Evolutionary conservation across 2,797 vertebrate genomes (phyloP), one percentile per base, ranked within the genome.

Genomic region (Pipistrellus pygmaeus): DNA sequence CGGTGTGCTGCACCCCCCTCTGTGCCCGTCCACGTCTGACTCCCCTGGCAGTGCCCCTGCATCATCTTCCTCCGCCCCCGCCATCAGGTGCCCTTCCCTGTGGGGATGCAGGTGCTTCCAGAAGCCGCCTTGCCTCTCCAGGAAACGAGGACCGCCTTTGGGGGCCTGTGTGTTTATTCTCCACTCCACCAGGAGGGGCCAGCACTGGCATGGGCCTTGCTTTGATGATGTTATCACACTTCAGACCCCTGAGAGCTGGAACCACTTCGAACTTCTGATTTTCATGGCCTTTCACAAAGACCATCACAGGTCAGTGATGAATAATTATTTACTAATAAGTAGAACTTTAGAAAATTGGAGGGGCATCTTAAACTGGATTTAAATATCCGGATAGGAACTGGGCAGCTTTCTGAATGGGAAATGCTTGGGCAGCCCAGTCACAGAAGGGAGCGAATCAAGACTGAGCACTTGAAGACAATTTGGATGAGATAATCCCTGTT

Each of bases 191-290:
- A 60, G 18, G 14, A 85, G 3, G 41, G 38, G 18, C 0, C 1
- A 8, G 8, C 10, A 30, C 21, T 8, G 1, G 8, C 1, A 25
- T 0, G 1, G 6, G 3, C 6, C n/a, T 82, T 64, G 21, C 20
- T 78, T 66, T 17, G 20, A 72, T n/a, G 48, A 9, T 20, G 21
- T 51, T 75, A 4, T 41, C 4, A 15, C 25, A 41, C 1, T 0
- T 4, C 1, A n/a, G 9, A 20, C 18, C 3, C 18, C 9, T 4
- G 35, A 48, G n/a, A 68, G 11, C 14, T 53, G 20, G 25, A 23
- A 7, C 13, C 2, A 7, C 12, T 0, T 27, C 1, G 41, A 25
- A 53, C 6, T 44, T 81, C 27, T 6, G 30, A 8, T 20, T 8
- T 23, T 35, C 6, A 73, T 15, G 32, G 15, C 5, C 55, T 30